phyloP scores from a whole-genome alignment of 2,113 vertebrate genomes.

The Rutilus rutilus region DNA sequence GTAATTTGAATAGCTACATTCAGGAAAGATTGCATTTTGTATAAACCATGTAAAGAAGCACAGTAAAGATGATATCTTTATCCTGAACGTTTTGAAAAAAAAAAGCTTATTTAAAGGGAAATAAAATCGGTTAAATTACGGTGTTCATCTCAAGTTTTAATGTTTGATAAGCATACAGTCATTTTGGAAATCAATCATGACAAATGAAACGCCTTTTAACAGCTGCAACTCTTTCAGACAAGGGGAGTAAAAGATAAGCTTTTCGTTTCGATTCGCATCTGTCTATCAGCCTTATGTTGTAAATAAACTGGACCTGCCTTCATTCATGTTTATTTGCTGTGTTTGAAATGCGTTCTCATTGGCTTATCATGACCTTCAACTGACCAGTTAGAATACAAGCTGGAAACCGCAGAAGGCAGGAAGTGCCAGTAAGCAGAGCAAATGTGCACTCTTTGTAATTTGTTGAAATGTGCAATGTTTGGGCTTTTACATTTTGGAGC shows the following conservation, averaged over 20 bases:
- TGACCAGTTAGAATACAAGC: constrained; percentile 69
- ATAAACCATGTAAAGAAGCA: constrained; percentile 56
- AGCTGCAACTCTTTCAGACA: constrained; percentile 63
- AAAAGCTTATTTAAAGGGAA: constrained; percentile 72
- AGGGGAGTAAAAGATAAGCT: constrained; percentile 55
- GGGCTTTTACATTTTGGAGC: constrained; percentile 99
- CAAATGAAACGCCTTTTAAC: constrained; percentile 58
- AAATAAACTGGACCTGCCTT: constrained; percentile 90
- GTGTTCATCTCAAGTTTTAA: constrained; percentile 14
- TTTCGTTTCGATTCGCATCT: constrained; percentile 70
- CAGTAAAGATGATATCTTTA: constrained; percentile 70
- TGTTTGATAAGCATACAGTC: constrained; percentile 8
- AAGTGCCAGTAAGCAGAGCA: constrained; percentile 78
- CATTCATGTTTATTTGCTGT: constrained; percentile 64
- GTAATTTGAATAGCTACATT: constrained; percentile 46
- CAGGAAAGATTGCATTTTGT: constrained; percentile 54
- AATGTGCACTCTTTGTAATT: constrained; percentile 87
- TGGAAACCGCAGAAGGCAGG: constrained; percentile 66
- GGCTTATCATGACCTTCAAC: constrained; percentile 66
- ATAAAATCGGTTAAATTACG: constrained; percentile 6
- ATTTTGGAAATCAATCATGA: constrained; percentile 57
- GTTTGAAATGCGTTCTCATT: constrained; percentile 77
- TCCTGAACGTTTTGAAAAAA: constrained; percentile 72
- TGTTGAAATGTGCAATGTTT: constrained; percentile 98
- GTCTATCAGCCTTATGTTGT: constrained; percentile 97